A percentile compares a stretch with the other conserved stretches of the same genome.
These are phyloP conservation scores for Phalacrocorax brasilianus DNA, from an alignment of 2,113 vertebrate genomes.

Conservation along the genomic window DNA sequence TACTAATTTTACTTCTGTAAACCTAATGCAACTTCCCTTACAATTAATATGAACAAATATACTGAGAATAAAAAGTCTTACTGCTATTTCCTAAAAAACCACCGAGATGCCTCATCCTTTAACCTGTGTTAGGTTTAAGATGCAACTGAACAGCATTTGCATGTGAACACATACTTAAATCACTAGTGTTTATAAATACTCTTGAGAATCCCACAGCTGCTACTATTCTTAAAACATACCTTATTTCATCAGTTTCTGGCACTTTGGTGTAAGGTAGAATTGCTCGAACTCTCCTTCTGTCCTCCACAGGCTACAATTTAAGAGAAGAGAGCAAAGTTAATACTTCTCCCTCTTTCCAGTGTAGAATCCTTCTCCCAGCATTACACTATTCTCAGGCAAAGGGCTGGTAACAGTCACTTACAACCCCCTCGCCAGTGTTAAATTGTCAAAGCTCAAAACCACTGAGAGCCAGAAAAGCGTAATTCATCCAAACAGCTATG, in stretches of 20 bases:
- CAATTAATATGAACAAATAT: not conserved
- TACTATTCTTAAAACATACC: constrained; percentile 72
- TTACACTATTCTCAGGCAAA: not conserved
- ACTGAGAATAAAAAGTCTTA: not conserved
- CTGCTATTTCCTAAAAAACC: not conserved
- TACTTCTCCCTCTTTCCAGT: not conserved
- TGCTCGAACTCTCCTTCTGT: constrained; percentile 95
- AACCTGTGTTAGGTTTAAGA: not conserved
- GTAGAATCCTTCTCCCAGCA: not conserved
- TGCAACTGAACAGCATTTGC: not conserved
- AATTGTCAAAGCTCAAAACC: not conserved
- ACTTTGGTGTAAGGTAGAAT: constrained; percentile 99
- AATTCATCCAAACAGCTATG: not conserved
- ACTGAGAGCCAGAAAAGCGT: not conserved
- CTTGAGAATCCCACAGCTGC: not conserved
- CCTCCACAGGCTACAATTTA: constrained; percentile 91
- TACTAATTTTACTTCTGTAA: not conserved
- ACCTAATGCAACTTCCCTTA: not conserved
- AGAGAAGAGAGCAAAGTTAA: not conserved
- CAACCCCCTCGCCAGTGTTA: not conserved
- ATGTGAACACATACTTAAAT: not conserved
- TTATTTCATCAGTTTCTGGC: constrained; percentile 99
- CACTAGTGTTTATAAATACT: not conserved
- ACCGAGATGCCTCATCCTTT: not conserved
- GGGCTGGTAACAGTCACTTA: not conserved